Conservation (phyloP, 2,113 vertebrate genomes). For the Siphamia tubifer region DNA sequence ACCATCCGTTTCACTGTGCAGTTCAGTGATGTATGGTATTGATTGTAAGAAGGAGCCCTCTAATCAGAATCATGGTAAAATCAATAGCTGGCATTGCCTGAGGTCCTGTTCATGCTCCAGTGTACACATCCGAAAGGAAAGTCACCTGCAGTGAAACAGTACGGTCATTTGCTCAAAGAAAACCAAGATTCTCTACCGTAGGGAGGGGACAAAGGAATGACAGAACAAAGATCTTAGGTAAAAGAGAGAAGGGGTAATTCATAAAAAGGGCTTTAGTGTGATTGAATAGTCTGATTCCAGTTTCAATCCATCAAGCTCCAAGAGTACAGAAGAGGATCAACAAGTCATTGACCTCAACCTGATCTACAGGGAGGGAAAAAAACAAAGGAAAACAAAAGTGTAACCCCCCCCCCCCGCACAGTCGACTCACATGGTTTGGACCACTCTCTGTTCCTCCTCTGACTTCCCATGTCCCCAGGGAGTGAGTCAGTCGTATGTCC, state of each 20-base stretch:
- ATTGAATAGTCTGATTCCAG: slow-evolving; percentile 33
- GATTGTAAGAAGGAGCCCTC: slow-evolving; percentile 68
- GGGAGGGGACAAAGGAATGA: slow-evolving; percentile 28
- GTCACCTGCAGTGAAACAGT: slow-evolving; percentile 53
- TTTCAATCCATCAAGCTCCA: slow-evolving; percentile 38
- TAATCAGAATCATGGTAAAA: slow-evolving; percentile 78
- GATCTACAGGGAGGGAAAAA: slow-evolving; percentile 39
- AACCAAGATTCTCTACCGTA: slow-evolving; percentile 49
- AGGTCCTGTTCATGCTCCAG: slow-evolving; percentile 69
- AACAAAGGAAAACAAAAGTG: slow-evolving; percentile 6
- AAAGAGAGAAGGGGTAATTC: slow-evolving; percentile 10
- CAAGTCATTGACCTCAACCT: slow-evolving; percentile 41
- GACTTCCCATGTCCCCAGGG: slow-evolving; percentile 4
- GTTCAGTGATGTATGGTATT: slow-evolving; percentile 69
- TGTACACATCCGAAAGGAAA: slow-evolving; percentile 68
- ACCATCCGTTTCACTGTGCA: slow-evolving; percentile 65
- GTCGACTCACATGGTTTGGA: neutral
- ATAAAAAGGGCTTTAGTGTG: slow-evolving; percentile 21
- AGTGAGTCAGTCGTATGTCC: slow-evolving; percentile 3
- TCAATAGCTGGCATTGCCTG: slow-evolving; percentile 72
- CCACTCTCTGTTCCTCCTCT: neutral
- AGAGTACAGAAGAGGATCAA: slow-evolving; percentile 10
- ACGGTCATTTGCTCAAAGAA: slow-evolving; percentile 59
- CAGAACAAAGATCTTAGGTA: slow-evolving; percentile 11
- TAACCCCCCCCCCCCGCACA: slow-evolving; percentile 15